Base-by-base conservation (phyloP, 35 echinoderm and acorn worm genomes). In the Ptychodera flava region DNA sequence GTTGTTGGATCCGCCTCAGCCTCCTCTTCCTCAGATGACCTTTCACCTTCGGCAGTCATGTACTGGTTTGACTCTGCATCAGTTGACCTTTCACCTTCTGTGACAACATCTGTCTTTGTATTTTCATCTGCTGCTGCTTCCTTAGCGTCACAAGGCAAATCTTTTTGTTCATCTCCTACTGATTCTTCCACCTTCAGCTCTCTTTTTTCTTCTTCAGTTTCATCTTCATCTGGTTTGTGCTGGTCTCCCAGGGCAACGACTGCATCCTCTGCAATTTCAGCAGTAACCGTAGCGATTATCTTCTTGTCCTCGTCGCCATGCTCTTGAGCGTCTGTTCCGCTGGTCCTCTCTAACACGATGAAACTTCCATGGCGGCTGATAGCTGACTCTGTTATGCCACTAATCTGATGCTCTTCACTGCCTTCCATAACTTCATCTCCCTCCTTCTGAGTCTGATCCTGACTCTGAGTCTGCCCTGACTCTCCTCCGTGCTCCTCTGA, bases 401-500 rank as follows among this genome's bases (percentile, higher is more conserved):
- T 22, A 12, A 12, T 22, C 22, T 88, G 30, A 80, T 88, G 35
- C 78, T 88, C 78, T 88, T 64, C 82, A 85, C 82, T 90, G 64
- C 38, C 85, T 12, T 87, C 84, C 16, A 85, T 36, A 33, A 85
- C 84, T 0, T 31, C 90, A 82, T 31, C 28, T 15, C 33, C 35
- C 36, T 88, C 38, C 34, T 30, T 31, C n/a, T 36, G 2, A 81
- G 79, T 10, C 29, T 81, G 79, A 81, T 33, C 79, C 32, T 29
- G 28, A 30, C 29, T 31, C 31, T 16, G 45, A 6, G 22, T 31
- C 0, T 33, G 16, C 0, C 0, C 2, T 1, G 2, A 81, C 79
- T 76, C 37, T 27, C 80, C 78, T 35, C 33, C 83, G 34, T 85
- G 78, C 1, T 12, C 85, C 29, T 94, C 93, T 35, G 89, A 85